Conservation (phyloP, 2,113 vertebrate species). For the Anhinga rufa region DNA sequence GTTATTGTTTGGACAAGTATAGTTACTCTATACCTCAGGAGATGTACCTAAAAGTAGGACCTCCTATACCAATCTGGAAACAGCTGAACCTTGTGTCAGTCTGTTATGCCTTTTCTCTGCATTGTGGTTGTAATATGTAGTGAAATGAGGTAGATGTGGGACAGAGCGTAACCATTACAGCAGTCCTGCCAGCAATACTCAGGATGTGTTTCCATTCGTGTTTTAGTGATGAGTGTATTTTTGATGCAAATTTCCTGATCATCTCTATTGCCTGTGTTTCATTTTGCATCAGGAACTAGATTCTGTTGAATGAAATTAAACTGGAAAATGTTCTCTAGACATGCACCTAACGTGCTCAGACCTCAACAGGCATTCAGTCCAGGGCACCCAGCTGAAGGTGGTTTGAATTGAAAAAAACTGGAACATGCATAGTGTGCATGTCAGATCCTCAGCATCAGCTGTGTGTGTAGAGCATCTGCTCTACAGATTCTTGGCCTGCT, state of each 20-base stretch:
- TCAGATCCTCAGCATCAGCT: background rate
- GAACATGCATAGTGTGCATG: background rate
- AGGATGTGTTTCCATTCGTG: background rate
- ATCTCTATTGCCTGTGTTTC: background rate
- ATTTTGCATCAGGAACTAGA: background rate
- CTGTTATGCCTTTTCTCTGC: background rate
- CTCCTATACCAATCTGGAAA: background rate
- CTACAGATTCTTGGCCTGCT: background rate
- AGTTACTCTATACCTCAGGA: background rate
- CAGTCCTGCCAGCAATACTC: background rate
- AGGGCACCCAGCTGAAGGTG: background rate
- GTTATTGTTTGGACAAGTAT: background rate
- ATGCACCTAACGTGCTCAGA: background rate
- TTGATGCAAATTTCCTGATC: background rate
- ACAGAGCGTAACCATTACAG: background rate
- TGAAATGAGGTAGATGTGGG: background rate
- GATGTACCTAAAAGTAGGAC: background rate
- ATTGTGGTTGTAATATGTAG: background rate
- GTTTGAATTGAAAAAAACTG: background rate
- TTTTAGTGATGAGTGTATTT: background rate
- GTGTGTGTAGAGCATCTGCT: background rate
- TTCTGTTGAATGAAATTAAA: background rate
- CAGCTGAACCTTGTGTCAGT: background rate
- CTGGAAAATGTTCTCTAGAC: background rate
- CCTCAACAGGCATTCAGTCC: background rate